phyloP scores from a whole-genome alignment of 2,888 invertebrate genomes.

The Beris chalybata region DNA sequence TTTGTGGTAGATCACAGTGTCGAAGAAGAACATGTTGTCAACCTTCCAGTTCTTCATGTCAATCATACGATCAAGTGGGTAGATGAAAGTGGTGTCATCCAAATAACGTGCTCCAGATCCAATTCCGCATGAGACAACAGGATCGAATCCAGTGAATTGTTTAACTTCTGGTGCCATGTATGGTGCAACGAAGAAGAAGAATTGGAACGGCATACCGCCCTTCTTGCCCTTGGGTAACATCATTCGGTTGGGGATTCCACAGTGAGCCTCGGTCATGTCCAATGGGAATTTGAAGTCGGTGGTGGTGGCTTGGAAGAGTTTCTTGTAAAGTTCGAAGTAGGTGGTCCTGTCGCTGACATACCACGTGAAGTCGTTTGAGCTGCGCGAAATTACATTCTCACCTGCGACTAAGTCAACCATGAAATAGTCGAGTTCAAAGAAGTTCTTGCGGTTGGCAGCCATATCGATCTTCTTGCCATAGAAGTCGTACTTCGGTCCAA shows the following conservation, averaged over 20 bases:
- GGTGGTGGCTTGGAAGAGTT: conserved; percentile 57
- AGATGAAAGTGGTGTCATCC: conserved; percentile 64
- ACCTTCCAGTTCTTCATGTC: conserved; percentile 64
- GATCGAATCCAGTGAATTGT: conserved; percentile 58
- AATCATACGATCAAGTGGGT: conserved; percentile 73
- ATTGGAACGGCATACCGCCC: conserved; percentile 65
- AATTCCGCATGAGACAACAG: conserved; percentile 59
- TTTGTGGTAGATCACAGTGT: conserved; percentile 68
- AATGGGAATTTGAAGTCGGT: conserved; percentile 57
- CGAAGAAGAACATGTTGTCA: conserved; percentile 70
- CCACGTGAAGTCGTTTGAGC: conserved; percentile 68
- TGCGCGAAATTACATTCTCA: conserved; percentile 59
- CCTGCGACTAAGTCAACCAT: conserved; percentile 64
- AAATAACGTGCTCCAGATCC: conserved; percentile 56
- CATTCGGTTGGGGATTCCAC: conserved; percentile 65
- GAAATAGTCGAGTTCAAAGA: conserved; percentile 69
- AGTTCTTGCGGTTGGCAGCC: conserved; percentile 64
- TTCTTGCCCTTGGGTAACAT: conserved; percentile 66
- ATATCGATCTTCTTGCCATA: conserved; percentile 60
- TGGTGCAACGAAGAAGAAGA: conserved; percentile 64
- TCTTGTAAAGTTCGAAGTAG: conserved; percentile 56
- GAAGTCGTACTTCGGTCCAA: conserved; percentile 70
- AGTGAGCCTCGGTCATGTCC: conserved; percentile 58
- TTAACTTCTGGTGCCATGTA: conserved; percentile 56
- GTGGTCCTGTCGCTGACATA: conserved; percentile 64